These are phyloP conservation scores for Aramus guarauna DNA, from an alignment of 2,113 vertebrate species.

Conservation along the genomic window DNA sequence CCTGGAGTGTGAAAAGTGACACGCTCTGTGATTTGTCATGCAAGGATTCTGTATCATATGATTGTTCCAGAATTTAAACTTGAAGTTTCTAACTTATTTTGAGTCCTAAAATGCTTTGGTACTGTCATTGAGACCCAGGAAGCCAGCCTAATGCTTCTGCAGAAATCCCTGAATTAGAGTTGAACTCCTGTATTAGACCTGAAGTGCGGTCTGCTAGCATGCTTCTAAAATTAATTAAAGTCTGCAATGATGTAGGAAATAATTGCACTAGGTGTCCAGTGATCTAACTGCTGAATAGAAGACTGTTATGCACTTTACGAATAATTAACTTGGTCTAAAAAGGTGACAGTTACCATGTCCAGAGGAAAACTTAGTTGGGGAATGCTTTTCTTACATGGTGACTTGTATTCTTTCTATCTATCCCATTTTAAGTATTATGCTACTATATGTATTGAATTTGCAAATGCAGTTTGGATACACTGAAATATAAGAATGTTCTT, in stretches of 20 bases:
- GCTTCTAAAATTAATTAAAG: neutral
- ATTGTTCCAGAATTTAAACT: neutral
- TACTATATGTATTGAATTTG: neutral
- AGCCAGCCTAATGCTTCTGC: neutral
- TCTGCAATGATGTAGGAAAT: neutral
- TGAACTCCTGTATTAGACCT: neutral
- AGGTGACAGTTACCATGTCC: neutral
- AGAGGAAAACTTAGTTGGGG: neutral
- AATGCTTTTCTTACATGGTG: neutral
- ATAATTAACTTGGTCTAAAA: neutral
- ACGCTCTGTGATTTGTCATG: neutral
- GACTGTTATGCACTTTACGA: neutral
- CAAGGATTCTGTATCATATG: neutral
- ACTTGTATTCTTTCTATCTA: neutral
- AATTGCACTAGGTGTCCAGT: neutral
- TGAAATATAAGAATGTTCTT: neutral
- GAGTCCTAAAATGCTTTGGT: neutral
- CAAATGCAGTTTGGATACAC: neutral
- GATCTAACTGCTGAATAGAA: neutral
- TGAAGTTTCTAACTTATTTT: neutral
- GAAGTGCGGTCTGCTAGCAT: neutral
- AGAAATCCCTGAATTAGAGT: neutral
- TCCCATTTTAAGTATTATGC: neutral
- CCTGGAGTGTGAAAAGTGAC: neutral
- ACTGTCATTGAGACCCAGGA: rapidly evolving